These are phyloP conservation scores for Mastomys natalensis DNA, from an alignment of 2,113 vertebrate species.

Conservation along the genomic window DNA sequence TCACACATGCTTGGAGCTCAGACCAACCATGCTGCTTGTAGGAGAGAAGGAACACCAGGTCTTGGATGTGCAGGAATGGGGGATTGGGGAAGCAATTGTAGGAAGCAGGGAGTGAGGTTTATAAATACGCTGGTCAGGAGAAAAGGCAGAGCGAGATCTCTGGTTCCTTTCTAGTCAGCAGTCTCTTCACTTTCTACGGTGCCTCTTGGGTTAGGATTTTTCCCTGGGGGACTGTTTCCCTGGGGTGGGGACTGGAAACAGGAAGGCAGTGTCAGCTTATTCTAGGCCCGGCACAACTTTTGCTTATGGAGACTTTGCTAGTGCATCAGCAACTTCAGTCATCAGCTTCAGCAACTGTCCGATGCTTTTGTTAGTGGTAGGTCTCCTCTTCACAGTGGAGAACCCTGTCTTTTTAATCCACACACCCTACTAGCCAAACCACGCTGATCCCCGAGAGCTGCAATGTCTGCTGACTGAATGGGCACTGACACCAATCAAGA, in stretches of 20 bases:
- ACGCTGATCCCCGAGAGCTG: no score
- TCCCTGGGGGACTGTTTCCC: background rate
- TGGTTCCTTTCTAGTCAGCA: background rate
- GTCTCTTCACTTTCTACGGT: background rate
- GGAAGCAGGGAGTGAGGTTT: background rate
- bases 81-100: accelerated
- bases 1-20: background rate
- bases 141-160: background rate
- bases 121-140: no score
- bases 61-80: background rate
- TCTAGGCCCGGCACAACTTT: background rate
- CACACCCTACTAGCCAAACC: no score
- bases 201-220: background rate
- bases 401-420: background rate
- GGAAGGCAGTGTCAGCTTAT: background rate
- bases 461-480: background rate
- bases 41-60: background rate
- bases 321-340: background rate
- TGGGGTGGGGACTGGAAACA: background rate
- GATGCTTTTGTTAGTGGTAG: accelerated
- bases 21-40: background rate
- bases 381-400: background rate
- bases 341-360: background rate
- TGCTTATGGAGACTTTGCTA: background rate
- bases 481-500: background rate